Conservation (phyloP, 2,797 vertebrate genomes). For the Chaetodon trifasciatus region DNA sequence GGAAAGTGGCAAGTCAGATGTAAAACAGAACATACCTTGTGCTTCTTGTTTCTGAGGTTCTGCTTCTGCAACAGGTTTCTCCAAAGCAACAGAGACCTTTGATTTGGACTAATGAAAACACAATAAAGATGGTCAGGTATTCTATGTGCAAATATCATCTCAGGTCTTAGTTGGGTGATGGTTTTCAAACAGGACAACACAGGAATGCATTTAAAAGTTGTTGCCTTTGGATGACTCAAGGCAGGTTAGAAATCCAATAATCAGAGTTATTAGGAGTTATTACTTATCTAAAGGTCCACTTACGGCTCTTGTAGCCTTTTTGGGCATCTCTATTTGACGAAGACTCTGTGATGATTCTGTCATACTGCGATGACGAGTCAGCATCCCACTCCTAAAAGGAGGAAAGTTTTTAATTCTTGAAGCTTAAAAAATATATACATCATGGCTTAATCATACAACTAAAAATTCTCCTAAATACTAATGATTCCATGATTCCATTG, state of each 20-base stretch:
- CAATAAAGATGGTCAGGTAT: slow-evolving; percentile 15
- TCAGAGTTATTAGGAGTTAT: not conserved
- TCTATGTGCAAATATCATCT: not conserved
- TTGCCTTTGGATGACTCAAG: too few species aligned
- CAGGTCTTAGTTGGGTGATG: not conserved
- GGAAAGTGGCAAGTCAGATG: not conserved
- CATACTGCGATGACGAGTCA: slow-evolving; percentile 94
- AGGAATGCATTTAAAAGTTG: not conserved
- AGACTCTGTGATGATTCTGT: slow-evolving; percentile 91
- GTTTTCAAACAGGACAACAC: not conserved
- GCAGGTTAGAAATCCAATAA: not conserved
- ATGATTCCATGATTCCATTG: not conserved
- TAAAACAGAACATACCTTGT: slow-evolving; percentile 86
- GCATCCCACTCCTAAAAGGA: slow-evolving; percentile 84
- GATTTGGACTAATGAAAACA: slow-evolving; percentile 82
- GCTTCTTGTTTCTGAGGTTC: slow-evolving; percentile 85
- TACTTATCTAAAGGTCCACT: slow-evolving; percentile 45
- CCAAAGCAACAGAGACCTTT: slow-evolving; percentile 60
- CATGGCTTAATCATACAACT: not conserved
- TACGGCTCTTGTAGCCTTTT: slow-evolving; percentile 88
- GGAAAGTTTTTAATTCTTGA: not conserved
- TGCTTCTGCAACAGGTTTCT: slow-evolving; percentile 74
- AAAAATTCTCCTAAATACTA: not conserved
- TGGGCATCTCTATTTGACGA: slow-evolving; percentile 94
- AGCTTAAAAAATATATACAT: not conserved